A percentile compares a stretch with the other conserved stretches of the same genome.
Conservation (phyloP, 2,888 invertebrate species). For the Lymantria dispar region DNA sequence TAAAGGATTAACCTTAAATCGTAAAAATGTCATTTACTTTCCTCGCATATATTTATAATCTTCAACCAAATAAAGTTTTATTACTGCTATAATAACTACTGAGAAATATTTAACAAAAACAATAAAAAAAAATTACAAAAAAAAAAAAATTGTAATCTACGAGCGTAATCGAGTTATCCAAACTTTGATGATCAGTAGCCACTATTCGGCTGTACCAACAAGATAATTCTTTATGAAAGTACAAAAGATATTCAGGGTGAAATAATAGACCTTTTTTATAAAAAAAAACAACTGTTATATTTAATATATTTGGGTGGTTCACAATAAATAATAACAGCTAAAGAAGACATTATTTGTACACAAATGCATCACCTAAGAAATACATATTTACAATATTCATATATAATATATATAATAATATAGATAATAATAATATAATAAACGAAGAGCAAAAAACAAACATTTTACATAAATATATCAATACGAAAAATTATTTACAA, state of each 20-base stretch:
- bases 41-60: too few species aligned
- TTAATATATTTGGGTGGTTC: conserved; percentile 53
- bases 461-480: conserved; percentile 64
- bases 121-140: too few species aligned
- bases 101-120: too few species aligned
- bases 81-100: too few species aligned
- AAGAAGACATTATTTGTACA: conserved; percentile 40
- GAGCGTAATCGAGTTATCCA: too few species aligned
- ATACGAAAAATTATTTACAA: conserved; percentile 76
- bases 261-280: conserved; percentile 22
- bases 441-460: conserved; percentile 68
- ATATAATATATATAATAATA: conserved; percentile 15
- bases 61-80: too few species aligned
- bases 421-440: conserved; percentile 29
- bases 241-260: neutral
- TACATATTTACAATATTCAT: conserved; percentile 25
- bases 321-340: conserved; percentile 47
- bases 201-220: too few species aligned
- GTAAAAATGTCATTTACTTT: too few species aligned
- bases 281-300: conserved; percentile 35
- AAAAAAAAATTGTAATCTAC: too few species aligned
- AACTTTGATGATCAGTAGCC: too few species aligned
- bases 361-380: conserved; percentile 44
- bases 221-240: too few species aligned
- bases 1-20: too few species aligned